Conservation (phyloP, 2,888 invertebrate genomes). For the Caenorhabditis sp. region DNA sequence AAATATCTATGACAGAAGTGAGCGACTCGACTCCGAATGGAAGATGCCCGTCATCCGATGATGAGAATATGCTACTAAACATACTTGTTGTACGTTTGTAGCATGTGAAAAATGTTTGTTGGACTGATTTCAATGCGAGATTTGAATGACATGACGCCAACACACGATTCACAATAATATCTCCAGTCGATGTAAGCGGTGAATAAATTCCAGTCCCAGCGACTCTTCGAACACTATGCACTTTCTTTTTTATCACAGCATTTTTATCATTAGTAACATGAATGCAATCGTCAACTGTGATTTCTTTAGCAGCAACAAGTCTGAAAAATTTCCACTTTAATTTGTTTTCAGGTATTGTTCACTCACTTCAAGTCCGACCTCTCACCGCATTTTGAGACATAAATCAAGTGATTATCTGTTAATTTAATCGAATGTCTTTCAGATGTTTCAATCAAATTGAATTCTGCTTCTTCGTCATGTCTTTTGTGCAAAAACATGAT, state of each 20-base stretch:
- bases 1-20: conserved; percentile 59
- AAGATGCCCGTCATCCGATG: conserved; percentile 37
- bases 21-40: conserved; percentile 66
- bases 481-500: conserved; percentile 68
- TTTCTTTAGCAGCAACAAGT: conserved; percentile 43
- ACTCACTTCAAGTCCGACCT: conserved; percentile 33
- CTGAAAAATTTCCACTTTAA: conserved; percentile 13
- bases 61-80: conserved; percentile 9
- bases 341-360: not conserved
- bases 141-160: conserved; percentile 68
- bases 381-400: conserved; percentile 54
- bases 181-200: conserved; percentile 65
- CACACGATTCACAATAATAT: conserved; percentile 67
- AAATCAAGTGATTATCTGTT: conserved; percentile 66
- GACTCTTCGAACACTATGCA: conserved; percentile 34
- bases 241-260: conserved; percentile 25
- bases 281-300: conserved; percentile 57
- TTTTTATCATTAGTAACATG: conserved; percentile 39
- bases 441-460: conserved; percentile 54
- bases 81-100: conserved; percentile 37
- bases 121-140: conserved; percentile 59
- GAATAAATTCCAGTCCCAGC: conserved; percentile 62
- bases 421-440: conserved; percentile 51
- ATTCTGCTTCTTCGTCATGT: conserved; percentile 56
- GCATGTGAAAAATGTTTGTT: conserved; percentile 68